phyloP scores from a whole-genome alignment of 2,888 invertebrate species.

The Notodonta dromedarius region DNA sequence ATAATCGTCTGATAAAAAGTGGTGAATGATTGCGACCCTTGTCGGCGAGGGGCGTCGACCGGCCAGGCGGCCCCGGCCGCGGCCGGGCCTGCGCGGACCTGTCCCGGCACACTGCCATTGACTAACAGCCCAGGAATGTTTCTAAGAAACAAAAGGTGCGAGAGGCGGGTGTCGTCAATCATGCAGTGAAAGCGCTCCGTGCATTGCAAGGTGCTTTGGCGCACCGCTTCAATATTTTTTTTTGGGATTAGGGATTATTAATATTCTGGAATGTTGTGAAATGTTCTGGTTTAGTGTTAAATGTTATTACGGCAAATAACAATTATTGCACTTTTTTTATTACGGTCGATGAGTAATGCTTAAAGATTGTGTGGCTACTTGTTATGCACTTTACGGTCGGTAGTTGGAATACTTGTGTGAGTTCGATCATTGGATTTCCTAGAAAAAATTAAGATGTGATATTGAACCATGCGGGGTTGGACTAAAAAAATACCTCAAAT shows the following conservation, averaged over 20 bases:
- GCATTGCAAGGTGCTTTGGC: conserved; percentile 7
- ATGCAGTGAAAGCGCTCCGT: conserved; percentile 15
- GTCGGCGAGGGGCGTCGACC: conserved; percentile 16
- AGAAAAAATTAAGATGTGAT: too few relatives aligned
- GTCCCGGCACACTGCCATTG: conserved; percentile 19
- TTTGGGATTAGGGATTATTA: conserved; percentile 21
- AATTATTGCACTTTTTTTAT: neutral
- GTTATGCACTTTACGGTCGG: neutral
- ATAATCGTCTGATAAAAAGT: too few relatives aligned
- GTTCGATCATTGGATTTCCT: too few relatives aligned
- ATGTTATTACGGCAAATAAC: neutral
- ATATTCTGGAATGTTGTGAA: conserved; percentile 37
- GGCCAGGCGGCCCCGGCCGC: conserved; percentile 9
- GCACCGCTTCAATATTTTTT: conserved; percentile 28
- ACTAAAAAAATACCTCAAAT: too few relatives aligned
- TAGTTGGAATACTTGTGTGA: too few relatives aligned
- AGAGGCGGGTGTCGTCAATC: conserved; percentile 10
- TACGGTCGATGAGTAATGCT: neutral
- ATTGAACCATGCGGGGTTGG: too few relatives aligned
- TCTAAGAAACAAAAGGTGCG: conserved; percentile 25
- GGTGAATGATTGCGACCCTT: conserved; percentile 1
- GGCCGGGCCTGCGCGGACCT: conserved; percentile 20
- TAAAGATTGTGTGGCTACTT: neutral
- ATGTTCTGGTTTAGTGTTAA: neutral
- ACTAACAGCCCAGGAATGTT: conserved; percentile 37